A percentile compares a stretch with the other conserved stretches of the same genome.
Conservation (phyloP, 2,797 vertebrate species). For the Neopelma chrysocephalum region DNA sequence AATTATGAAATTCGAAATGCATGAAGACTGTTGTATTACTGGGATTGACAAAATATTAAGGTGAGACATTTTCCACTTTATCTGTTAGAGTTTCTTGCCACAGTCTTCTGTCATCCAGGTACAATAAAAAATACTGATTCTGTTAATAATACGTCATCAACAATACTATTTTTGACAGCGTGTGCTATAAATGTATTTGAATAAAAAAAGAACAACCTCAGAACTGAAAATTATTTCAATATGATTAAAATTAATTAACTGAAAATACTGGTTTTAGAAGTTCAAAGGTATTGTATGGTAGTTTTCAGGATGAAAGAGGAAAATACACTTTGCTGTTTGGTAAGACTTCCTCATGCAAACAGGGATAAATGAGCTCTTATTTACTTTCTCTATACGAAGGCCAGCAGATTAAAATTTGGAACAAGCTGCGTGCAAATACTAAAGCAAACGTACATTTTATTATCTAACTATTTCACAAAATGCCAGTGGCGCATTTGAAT, state of each 20-base stretch:
- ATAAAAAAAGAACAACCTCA: background rate
- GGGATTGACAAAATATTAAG: background rate
- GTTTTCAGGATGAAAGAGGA: conserved; percentile 38
- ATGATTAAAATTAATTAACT: background rate
- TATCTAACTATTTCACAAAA: background rate
- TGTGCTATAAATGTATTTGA: background rate
- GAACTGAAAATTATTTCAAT: background rate
- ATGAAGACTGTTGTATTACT: background rate
- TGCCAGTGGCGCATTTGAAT: background rate
- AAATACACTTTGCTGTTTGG: conserved; percentile 25
- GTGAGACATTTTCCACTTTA: background rate
- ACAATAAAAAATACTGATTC: background rate
- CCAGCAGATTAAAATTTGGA: conserved; percentile 7
- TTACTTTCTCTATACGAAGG: conserved; percentile 22
- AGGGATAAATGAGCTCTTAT: conserved; percentile 53
- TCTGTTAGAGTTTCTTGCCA: background rate
- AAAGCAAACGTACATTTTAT: background rate
- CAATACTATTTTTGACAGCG: background rate
- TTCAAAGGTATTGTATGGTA: background rate
- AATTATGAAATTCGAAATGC: background rate
- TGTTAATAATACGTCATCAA: background rate
- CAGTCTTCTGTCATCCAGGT: background rate
- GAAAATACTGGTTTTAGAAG: conserved; percentile 20
- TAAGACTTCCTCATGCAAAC: conserved; percentile 34
- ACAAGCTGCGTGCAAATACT: background rate